These are phyloP conservation scores for Volucella inanis DNA, from an alignment of 2,888 invertebrate genomes.

Conservation along the genomic window DNA sequence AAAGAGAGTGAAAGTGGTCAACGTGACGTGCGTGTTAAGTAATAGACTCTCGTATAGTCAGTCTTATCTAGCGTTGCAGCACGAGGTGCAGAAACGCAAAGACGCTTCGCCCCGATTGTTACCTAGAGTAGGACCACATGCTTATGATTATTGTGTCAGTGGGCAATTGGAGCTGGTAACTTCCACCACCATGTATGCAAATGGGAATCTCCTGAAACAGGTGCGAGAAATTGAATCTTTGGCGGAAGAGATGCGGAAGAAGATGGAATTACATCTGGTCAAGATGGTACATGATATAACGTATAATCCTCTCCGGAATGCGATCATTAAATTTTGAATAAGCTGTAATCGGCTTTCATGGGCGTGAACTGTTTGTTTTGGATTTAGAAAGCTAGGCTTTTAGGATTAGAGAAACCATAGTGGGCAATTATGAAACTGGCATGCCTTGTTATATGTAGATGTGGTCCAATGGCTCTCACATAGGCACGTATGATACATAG, in stretches of 20 bases:
- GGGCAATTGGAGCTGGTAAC: conserved; percentile 43
- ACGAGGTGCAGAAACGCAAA: not conserved
- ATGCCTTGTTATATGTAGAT: too few species aligned
- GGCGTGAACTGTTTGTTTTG: not conserved
- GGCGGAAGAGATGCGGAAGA: conserved; percentile 34
- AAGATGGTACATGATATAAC: not conserved
- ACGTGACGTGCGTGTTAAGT: conserved; percentile 55
- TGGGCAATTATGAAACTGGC: too few species aligned
- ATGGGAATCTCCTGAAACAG: conserved; percentile 1
- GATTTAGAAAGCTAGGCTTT: not conserved
- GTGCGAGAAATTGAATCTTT: conserved; percentile 40
- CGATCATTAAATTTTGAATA: not conserved
- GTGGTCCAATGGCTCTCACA: too few species aligned
- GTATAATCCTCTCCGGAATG: conserved; percentile 4
- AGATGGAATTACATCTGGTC: conserved; percentile 17
- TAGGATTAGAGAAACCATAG: too few species aligned
- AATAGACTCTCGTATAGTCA: conserved; percentile 8
- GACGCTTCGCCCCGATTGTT: conserved; percentile 27
- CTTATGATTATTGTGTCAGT: conserved; percentile 57
- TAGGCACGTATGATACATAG: too few species aligned
- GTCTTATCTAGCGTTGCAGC: conserved; percentile 11
- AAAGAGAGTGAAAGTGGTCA: conserved; percentile 66
- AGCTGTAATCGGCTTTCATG: conserved; percentile 1
- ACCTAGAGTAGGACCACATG: conserved; percentile 6
- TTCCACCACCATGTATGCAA: conserved; percentile 24